Base-by-base conservation (phyloP, 2,888 invertebrate species). In the Alentia gelatinosa region DNA sequence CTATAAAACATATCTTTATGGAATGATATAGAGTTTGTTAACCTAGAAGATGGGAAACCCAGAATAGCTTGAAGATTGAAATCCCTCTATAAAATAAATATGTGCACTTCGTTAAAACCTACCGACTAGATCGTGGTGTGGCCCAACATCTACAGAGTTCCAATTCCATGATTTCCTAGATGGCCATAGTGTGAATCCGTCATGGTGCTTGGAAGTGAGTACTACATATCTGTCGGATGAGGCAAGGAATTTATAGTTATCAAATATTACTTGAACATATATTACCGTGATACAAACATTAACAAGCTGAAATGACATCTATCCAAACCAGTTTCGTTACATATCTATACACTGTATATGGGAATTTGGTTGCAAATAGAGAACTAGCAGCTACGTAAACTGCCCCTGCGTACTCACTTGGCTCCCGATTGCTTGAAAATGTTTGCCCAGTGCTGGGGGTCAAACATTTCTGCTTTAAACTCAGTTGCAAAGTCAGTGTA, bases 401-500 rank as follows among this genome's bases (percentile, higher is more conserved):
- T n/a, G n/a, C n/a, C n/a, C n/a, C n/a, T n/a, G 7, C 37, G 4
- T 1, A 92, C 91, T 96, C 96, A 98, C 97, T 97, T 98, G 75
- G 99, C 99, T 90, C 99, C 99, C 47, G 99, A 97, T 92, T 97
- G 97, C 89, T 97, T 96, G 94, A 99, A 98, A 12, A 99, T 96
- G 90, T 97, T 96, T 0, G 98, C 98, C 98, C 99, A 99, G 94
- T 97, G 96, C 0, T 97, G 96, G 0, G 99, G 97, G 95, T 98
- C 97, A 95, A 98, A 99, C 94, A 98, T 98, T 95, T 98, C 98
- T 0, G 98, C 93, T 9, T 97, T 98, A 94, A 99, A 99, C 94
- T 98, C 84, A 33, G 97, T 97, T 0, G 97, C 99, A 96, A 99
- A 99, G 91, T 99, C 98, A 95, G 98, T 98, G 96, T 99, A 99